A percentile compares a stretch with the other conserved stretches of the same genome.
Conservation (phyloP, 2,113 vertebrate genomes). For the Helogale parvula region DNA sequence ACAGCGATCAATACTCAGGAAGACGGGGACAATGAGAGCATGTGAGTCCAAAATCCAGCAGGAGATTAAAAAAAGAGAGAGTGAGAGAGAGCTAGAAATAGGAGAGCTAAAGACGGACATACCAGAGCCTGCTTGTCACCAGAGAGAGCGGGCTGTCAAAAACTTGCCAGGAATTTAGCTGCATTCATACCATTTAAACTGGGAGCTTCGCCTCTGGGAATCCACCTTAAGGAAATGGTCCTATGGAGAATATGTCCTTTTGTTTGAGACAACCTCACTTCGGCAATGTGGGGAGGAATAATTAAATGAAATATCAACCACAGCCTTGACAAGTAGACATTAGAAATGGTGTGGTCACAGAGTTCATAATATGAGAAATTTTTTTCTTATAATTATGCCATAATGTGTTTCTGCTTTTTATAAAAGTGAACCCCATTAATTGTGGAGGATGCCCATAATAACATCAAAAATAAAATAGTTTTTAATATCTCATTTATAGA, state of each 20-base stretch:
- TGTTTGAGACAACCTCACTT: background rate
- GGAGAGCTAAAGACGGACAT: background rate
- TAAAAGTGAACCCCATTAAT: background rate
- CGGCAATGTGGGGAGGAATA: background rate
- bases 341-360: background rate
- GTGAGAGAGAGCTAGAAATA: background rate
- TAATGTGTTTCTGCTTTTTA: background rate
- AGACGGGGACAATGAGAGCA: background rate
- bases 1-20: background rate
- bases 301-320: background rate
- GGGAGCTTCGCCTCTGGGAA: background rate
- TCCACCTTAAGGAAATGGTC: background rate
- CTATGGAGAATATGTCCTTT: background rate
- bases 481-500: background rate
- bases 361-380: background rate
- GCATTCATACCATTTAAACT: background rate
- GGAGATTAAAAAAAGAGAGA: background rate
- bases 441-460: background rate
- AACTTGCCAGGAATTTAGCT: background rate
- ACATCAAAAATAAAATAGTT: background rate
- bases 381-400: background rate
- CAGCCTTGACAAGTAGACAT: background rate
- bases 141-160: background rate
- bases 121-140: background rate
- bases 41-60: background rate